Evolutionary conservation across 2,888 invertebrate species (phyloP).

Genomic region (Stenodera caucasica): DNA sequence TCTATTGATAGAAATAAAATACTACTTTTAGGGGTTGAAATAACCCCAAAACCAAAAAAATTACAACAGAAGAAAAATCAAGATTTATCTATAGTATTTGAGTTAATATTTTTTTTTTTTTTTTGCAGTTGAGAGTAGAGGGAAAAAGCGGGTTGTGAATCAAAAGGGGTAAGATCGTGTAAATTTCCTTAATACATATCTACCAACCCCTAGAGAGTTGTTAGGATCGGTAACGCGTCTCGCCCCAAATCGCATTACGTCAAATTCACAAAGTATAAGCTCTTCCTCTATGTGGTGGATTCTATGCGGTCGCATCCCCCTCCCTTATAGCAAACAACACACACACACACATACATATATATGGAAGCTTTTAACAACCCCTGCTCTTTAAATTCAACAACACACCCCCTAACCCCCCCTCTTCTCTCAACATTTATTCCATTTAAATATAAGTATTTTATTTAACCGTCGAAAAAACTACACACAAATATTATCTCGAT

Average conservation of each 20-base stretch:
- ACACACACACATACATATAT: neutral
- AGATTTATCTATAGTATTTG: too few species aligned
- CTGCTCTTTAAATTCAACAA: neutral
- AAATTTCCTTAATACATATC: too few species aligned
- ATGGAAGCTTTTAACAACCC: neutral
- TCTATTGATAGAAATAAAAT: slow-evolving; percentile 40
- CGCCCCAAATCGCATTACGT: neutral
- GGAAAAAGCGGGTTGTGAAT: too few species aligned
- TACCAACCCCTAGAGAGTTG: too few species aligned
- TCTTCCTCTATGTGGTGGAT: neutral
- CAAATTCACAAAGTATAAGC: slow-evolving; percentile 3
- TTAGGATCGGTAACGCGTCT: neutral
- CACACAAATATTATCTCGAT: too few species aligned
- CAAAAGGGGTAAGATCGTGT: too few species aligned
- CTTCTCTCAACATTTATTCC: neutral
- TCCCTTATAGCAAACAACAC: too few species aligned
- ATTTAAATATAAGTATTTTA: too few species aligned
- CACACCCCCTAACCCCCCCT: too few species aligned
- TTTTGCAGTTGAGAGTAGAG: too few species aligned
- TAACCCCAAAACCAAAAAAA: neutral
- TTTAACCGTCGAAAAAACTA: too few species aligned
- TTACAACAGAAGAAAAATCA: neutral
- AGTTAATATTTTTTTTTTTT: too few species aligned
- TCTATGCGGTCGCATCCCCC: neutral
- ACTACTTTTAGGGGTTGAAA: slow-evolving; percentile 1